phyloP scores from a whole-genome alignment of 2,888 invertebrate genomes.

The Caenorhabditis sulstoni region DNA sequence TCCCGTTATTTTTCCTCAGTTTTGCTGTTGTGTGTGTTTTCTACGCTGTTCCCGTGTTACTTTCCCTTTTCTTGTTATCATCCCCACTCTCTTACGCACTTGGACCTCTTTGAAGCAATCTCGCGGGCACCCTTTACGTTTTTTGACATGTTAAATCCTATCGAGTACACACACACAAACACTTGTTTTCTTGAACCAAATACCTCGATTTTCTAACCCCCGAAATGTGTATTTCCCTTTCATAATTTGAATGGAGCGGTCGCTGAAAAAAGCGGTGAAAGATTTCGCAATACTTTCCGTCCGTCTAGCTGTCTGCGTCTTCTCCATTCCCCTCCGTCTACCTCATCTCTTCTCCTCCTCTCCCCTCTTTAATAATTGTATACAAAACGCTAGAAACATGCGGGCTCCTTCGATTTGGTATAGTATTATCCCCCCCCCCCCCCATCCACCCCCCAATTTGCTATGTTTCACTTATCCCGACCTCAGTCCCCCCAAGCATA shows the following conservation, averaged over 20 bases:
- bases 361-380: conserved; percentile 19
- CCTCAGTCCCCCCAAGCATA: conserved; percentile 22
- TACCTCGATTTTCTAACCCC: conserved; percentile 15
- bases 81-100: conserved; percentile 21
- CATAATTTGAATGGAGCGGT: conserved; percentile 7
- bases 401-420: conserved; percentile 37
- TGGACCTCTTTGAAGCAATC: conserved; percentile 38
- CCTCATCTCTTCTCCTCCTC: conserved; percentile 25
- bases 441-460: background rate
- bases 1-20: background rate
- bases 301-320: conserved; percentile 9
- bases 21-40: conserved; percentile 46
- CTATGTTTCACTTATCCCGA: conserved; percentile 44
- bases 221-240: conserved; percentile 9
- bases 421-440: conserved; percentile 38
- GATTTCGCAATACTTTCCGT: conserved; percentile 41
- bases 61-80: conserved; percentile 23
- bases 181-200: conserved; percentile 22
- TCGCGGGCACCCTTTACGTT: conserved; percentile 41
- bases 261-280: conserved; percentile 21
- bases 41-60: conserved; percentile 17
- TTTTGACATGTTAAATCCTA: conserved; percentile 9
- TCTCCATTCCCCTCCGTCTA: conserved; percentile 15
- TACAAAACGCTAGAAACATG: conserved; percentile 48
- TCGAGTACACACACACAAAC: conserved; percentile 41